Conservation (phyloP, 2,113 vertebrate genomes). For the Ochotona princeps region DNA sequence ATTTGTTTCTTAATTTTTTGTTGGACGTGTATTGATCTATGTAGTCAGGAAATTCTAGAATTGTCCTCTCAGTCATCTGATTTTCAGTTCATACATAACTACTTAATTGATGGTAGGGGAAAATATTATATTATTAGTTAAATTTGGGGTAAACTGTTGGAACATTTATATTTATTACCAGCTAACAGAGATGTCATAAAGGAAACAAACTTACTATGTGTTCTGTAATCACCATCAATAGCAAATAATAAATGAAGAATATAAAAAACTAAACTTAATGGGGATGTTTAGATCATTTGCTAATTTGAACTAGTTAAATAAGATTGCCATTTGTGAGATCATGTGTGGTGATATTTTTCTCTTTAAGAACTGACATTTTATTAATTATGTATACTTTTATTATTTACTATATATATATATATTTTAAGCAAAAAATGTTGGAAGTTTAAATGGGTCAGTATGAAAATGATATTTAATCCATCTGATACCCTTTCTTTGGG, state of each 20-base stretch:
- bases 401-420: too few relatives aligned
- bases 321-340: background rate
- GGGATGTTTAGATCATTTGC: background rate
- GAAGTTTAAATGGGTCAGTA: background rate
- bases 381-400: background rate
- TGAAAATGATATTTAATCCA: background rate
- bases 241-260: background rate
- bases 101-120: background rate
- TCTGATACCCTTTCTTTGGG: background rate
- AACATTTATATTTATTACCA: background rate
- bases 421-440: too few relatives aligned
- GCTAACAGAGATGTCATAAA: background rate
- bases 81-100: background rate
- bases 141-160: background rate
- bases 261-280: background rate
- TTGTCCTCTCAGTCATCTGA: background rate
- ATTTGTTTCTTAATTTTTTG: background rate
- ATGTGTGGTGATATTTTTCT: background rate
- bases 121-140: background rate
- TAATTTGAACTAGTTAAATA: background rate
- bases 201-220: background rate
- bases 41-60: background rate
- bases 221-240: background rate
- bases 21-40: background rate
- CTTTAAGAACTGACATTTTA: background rate